A percentile compares a stretch with the other conserved stretches of the same genome.
Evolutionary conservation across 1,140 invertebrate genomes (phyloP).

Genomic region (Vollenhovia emeryi): DNA sequence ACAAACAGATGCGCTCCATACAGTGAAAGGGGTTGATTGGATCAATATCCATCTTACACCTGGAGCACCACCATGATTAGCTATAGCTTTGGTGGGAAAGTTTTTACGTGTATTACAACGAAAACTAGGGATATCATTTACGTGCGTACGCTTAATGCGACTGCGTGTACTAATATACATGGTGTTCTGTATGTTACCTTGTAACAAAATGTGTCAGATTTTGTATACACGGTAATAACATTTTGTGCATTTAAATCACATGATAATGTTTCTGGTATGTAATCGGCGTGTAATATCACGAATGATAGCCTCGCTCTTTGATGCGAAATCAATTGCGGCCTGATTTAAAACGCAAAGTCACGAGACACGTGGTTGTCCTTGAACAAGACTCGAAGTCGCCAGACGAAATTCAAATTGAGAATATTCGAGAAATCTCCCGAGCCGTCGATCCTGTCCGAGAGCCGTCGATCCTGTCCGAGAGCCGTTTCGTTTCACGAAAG

Average conservation of each 20-base stretch:
- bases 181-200: neutral
- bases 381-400: neutral
- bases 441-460: no score
- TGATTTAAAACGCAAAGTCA: neutral
- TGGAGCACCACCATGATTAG: slow-evolving; percentile 21
- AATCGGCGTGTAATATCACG: no score
- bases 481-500: neutral
- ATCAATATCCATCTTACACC: slow-evolving; percentile 41
- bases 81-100: slow-evolving; percentile 38
- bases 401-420: neutral
- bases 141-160: slow-evolving; percentile 28
- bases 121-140: slow-evolving; percentile 38
- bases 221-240: neutral
- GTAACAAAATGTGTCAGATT: neutral
- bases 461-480: no score
- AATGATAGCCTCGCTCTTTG: neutral
- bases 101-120: slow-evolving; percentile 11
- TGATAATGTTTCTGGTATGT: neutral
- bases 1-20: neutral
- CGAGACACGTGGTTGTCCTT: neutral
- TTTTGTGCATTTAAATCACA: neutral
- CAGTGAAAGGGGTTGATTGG: slow-evolving; percentile 25
- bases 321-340: neutral
- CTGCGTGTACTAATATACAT: slow-evolving; percentile 39
- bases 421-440: neutral